Evolutionary conservation across 2,888 invertebrate genomes (phyloP), one percentile per base, ranked within the genome.

Genomic region (Dryomyza anilis): DNA sequence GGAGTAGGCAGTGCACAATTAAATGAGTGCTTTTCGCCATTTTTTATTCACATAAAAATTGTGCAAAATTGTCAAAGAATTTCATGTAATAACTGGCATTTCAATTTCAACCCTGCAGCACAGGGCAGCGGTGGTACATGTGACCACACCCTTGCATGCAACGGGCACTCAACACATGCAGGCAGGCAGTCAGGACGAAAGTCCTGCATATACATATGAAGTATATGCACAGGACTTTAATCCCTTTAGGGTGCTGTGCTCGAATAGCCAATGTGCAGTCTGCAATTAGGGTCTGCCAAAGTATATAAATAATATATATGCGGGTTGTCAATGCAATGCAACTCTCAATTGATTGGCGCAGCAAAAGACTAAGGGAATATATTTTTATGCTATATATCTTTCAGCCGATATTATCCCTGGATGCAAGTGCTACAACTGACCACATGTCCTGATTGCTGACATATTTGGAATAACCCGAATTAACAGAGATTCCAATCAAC

Each of bases 251-350:
- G 39, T 39, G 39, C 36, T 39, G 56, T n/a, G n/a, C n/a, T n/a
- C 16, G 14, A n/a, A 14, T 56, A 39, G 36, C 56, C 56, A 56
- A 56, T 56, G 56, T 56, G 56, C 56, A 23, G 56, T 14, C 56
- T 25, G 39, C 27, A 14, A 10, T 27, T 48, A 21, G 50, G 14
- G 2, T 12, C 16, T 8, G 48, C 33, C 7, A 33, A 8, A 6
- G 33, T 33, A 12, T 12, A 33, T 6, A 19, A 46, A 21, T 43
- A 5, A 16, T 43, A n/a, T n/a, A n/a, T n/a, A n/a, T n/a, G n/a
- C n/a, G n/a, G n/a, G n/a, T n/a, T n/a, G n/a, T n/a, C n/a, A n/a
- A n/a, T 14, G 48, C 23, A 12, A 16, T 16, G 27, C 52, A 5
- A 16, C 52, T 14, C 14, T 52, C 12, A 21, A 48, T 3, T 23